Conservation (phyloP, 2,888 invertebrate species). For the Anorthoa munda region DNA sequence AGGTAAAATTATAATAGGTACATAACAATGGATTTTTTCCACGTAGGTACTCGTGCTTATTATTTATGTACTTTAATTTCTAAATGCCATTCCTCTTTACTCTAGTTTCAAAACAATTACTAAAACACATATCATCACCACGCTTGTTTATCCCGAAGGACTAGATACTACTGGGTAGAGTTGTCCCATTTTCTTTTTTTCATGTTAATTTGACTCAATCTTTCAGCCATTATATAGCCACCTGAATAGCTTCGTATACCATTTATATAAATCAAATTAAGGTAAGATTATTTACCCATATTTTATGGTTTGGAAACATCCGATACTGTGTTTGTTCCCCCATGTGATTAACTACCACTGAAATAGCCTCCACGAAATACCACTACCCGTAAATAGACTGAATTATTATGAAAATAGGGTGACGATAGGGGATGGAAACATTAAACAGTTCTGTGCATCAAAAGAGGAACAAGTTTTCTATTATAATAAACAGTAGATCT, state of each 20-base stretch:
- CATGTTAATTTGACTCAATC: too few species aligned
- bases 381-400: conserved; percentile 29
- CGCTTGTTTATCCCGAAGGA: too few species aligned
- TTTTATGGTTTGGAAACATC: conserved; percentile 77
- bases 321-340: conserved; percentile 70
- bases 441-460: conserved; percentile 16
- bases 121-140: too few species aligned
- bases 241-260: neutral
- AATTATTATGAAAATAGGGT: conserved; percentile 20
- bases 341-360: conserved; percentile 67
- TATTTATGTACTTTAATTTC: neutral
- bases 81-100: neutral
- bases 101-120: too few species aligned
- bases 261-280: conserved; percentile 56
- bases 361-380: conserved; percentile 50
- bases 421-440: conserved; percentile 23
- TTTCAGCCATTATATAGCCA: too few species aligned
- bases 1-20: conserved; percentile 13
- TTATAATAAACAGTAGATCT: neutral
- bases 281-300: conserved; percentile 65
- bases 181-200: too few species aligned
- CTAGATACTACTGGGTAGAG: too few species aligned
- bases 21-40: neutral
- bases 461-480: neutral
- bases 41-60: too few species aligned